These are phyloP conservation scores for Cyclopterus lumpus DNA, from an alignment of 2,797 vertebrate genomes.

Conservation along the genomic window DNA sequence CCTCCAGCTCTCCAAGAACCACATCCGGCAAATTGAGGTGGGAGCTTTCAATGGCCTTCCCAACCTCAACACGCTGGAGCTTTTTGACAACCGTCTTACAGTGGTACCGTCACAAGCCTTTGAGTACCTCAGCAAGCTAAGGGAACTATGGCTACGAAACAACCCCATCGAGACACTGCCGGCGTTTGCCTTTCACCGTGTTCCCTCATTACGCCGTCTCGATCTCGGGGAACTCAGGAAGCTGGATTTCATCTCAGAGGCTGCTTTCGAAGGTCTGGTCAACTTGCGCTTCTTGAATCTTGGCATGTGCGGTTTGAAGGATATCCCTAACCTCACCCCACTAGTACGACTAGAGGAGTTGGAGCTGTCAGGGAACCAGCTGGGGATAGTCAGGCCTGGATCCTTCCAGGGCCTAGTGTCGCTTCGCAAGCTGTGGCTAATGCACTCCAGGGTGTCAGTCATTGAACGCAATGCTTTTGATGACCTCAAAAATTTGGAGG, in stretches of 20 bases:
- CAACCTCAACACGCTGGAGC: slow-evolving; percentile 96
- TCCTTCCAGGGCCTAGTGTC: slow-evolving; percentile 95
- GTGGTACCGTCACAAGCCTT: slow-evolving; percentile 96
- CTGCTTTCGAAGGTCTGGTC: slow-evolving; percentile 93
- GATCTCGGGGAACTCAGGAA: slow-evolving; percentile 95
- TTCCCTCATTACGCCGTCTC: slow-evolving; percentile 92
- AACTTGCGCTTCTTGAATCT: slow-evolving; percentile 96
- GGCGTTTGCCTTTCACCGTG: slow-evolving; percentile 95
- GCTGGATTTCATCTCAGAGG: slow-evolving; percentile 96
- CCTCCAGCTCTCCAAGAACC: slow-evolving; percentile 95
- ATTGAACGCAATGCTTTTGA: slow-evolving; percentile 98
- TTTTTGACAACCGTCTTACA: slow-evolving; percentile 96
- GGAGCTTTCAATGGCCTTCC: slow-evolving; percentile 97
- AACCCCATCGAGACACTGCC: slow-evolving; percentile 98
- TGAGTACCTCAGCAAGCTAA: slow-evolving; percentile 96
- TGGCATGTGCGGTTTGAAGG: slow-evolving; percentile 97
- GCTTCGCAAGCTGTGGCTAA: slow-evolving; percentile 94
- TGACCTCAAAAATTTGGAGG: slow-evolving; percentile 95
- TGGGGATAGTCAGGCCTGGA: slow-evolving; percentile 91
- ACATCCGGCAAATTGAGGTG: slow-evolving; percentile 95
- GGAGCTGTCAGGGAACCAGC: slow-evolving; percentile 93
- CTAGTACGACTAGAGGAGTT: slow-evolving; percentile 92
- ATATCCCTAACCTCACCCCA: slow-evolving; percentile 95
- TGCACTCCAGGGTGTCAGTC: slow-evolving; percentile 94
- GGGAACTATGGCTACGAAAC: slow-evolving; percentile 95